Evolutionary conservation across 2,888 invertebrate species (phyloP), one percentile per base, ranked within the genome.

Genomic region (Leucophenga montana): DNA sequence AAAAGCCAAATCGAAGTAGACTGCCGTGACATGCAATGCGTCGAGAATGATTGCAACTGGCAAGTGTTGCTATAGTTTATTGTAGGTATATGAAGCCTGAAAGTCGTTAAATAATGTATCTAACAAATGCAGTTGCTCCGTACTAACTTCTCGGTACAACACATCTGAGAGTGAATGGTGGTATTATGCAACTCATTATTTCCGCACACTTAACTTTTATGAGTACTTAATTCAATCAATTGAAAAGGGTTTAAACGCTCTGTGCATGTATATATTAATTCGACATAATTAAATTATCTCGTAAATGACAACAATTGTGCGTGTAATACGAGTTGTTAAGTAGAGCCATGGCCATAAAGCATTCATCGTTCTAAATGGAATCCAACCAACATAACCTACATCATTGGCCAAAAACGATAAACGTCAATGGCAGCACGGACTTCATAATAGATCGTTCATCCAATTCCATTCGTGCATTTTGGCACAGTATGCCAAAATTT

Each of bases 371-470:
- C 67, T n/a, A n/a, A n/a, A n/a, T n/a, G n/a, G n/a, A n/a, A 66
- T 67, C 71, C 71, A 67, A 72, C 67, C 73, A 62, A 80, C 70
- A 22, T 11, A 56, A 22, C 56, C 56, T 22, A 18, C 4, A 22
- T 56, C 56, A 56, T 22, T 18, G n/a, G 13, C 56, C 59, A 31
- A 59, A 31, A 69, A 81, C 84, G 76, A 81, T 84, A 80, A 84
- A 84, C 78, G 80, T 84, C 80, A 81, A 81, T 77, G 77, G 77
- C 84, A 84, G 72, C 22, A 33, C 8, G 33, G 8, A 33, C 4
- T 8, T 3, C 33, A 33, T 33, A 5, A 33, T 33, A 33, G 33
- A 33, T 33, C 8, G 33, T 33, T 33, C 4, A 33, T 5, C 4
- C 33, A 33, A 33, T 33, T 33, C 33, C 33, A 33, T 33, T 3